phyloP scores from a whole-genome alignment of 1,140 invertebrate species.

The Thaumetopoea pityocampa region DNA sequence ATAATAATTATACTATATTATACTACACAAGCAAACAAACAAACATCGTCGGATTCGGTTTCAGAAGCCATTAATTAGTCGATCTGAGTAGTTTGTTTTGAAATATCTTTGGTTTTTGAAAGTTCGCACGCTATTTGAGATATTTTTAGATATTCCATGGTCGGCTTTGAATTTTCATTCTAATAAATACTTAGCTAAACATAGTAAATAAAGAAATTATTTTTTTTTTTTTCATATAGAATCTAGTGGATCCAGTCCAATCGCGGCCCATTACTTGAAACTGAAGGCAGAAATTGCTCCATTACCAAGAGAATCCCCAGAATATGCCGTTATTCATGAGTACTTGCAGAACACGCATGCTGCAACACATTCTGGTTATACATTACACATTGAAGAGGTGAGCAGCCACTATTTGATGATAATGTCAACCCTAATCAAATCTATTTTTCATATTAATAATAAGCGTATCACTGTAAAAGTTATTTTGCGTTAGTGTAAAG shows the following conservation, averaged over 20 bases:
- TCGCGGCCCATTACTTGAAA: slow-evolving; percentile 94
- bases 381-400: slow-evolving; percentile 85
- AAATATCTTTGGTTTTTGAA: no score
- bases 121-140: not conserved
- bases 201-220: not conserved
- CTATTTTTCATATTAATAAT: slow-evolving; percentile 1
- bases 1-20: no score
- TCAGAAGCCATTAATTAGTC: no score
- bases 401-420: slow-evolving; percentile 12
- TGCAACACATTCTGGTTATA: slow-evolving; percentile 86
- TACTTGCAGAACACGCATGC: slow-evolving; percentile 94
- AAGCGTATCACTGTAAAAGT: not conserved
- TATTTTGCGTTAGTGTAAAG: slow-evolving; percentile 1
- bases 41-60: no score
- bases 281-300: slow-evolving; percentile 89
- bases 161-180: no score
- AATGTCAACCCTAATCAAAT: no score
- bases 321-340: slow-evolving; percentile 85
- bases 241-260: slow-evolving; percentile 34
- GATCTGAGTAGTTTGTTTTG: no score
- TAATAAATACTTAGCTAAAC: no score
- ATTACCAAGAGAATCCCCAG: slow-evolving; percentile 82
- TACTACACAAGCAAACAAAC: no score
- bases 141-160: no score
- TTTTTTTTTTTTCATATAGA: slow-evolving; percentile 23